Conservation (phyloP, 2,888 invertebrate species). For the Spilarctia lutea region DNA sequence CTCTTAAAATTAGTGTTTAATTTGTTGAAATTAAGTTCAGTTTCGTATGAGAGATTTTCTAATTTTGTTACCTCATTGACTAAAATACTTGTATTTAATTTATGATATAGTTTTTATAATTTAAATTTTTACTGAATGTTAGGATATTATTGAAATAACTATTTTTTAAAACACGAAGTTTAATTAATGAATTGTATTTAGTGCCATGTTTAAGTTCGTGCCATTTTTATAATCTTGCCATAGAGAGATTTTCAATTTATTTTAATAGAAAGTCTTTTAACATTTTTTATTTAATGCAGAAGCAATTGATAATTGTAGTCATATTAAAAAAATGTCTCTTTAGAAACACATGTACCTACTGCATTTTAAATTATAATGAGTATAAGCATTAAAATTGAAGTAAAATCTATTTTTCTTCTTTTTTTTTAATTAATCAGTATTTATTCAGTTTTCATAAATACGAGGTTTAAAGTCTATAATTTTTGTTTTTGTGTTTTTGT, state of each 20-base stretch:
- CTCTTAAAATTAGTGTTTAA: too few relatives aligned
- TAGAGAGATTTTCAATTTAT: neutral
- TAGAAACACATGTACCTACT: neutral
- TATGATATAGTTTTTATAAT: neutral
- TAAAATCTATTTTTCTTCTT: neutral
- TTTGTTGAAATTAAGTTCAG: neutral
- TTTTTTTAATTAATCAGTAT: neutral
- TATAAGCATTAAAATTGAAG: neutral
- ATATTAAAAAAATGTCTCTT: neutral
- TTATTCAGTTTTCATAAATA: neutral
- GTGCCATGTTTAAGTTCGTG: neutral
- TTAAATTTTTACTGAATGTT: neutral
- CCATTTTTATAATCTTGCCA: neutral
- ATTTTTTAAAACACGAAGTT: neutral
- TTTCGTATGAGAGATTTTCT: neutral
- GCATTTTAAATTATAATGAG: neutral
- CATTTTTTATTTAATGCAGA: neutral
- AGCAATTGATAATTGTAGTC: neutral
- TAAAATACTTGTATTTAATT: neutral
- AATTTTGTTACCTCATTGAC: neutral
- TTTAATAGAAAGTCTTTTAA: neutral
- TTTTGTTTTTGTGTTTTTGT: neutral
- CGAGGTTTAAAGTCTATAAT: neutral
- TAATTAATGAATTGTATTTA: neutral
- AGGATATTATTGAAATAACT: neutral